Evolutionary conservation across 1,140 invertebrate species (phyloP).

Genomic region (Bactericera cockerelli): DNA sequence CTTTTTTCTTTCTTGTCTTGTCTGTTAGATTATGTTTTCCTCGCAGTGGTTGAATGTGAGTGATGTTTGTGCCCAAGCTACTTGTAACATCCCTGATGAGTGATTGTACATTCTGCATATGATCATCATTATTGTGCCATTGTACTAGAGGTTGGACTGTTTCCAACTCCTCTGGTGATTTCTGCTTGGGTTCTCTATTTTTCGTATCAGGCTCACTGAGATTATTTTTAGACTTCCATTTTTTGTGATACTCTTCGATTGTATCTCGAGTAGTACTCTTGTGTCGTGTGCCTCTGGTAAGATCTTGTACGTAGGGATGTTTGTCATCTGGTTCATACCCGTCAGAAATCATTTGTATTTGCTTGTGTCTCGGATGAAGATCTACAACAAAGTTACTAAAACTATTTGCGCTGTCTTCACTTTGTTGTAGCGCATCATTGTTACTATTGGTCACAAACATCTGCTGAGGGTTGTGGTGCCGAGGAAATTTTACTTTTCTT

Average conservation of each 20-base stretch:
- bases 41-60: neutral
- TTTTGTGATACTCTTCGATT: neutral
- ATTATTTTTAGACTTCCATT: neutral
- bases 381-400: neutral
- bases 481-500: neutral
- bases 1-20: neutral
- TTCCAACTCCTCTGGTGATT: neutral
- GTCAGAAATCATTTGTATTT: neutral
- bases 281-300: neutral
- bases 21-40: neutral
- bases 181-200: no score
- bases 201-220: no score
- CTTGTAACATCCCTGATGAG: neutral
- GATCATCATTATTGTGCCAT: neutral
- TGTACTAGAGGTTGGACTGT: neutral
- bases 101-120: neutral
- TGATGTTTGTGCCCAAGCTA: neutral
- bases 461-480: neutral
- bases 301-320: neutral
- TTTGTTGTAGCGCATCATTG: neutral
- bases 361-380: neutral
- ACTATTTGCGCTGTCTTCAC: neutral
- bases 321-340: neutral
- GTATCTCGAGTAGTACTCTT: conserved; percentile 18
- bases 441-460: neutral